These are phyloP conservation scores for Patella pellucida DNA, from an alignment of 2,888 invertebrate species.

Conservation along the genomic window DNA sequence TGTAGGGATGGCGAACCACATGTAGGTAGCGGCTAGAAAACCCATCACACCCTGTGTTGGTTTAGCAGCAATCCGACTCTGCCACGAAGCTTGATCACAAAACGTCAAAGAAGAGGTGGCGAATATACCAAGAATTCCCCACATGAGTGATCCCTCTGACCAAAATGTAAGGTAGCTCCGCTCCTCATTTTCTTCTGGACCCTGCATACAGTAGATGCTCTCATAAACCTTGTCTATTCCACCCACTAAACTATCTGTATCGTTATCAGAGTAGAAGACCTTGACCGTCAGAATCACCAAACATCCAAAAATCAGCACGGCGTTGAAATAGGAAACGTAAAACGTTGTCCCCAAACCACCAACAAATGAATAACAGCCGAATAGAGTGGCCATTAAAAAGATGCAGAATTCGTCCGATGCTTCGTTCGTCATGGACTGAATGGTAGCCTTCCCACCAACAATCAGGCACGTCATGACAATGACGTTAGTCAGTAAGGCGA, in stretches of 20 bases:
- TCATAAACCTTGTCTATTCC: conserved; percentile 48
- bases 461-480: conserved; percentile 56
- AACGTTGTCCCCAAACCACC: conserved; percentile 65
- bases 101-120: conserved; percentile 52
- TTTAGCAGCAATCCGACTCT: conserved; percentile 66
- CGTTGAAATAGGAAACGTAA: conserved; percentile 66
- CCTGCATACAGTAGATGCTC: conserved; percentile 42
- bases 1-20: conserved; percentile 67
- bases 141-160: conserved; percentile 52
- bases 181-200: conserved; percentile 49
- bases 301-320: conserved; percentile 51
- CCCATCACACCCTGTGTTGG: conserved; percentile 63
- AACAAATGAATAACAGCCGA: conserved; percentile 59
- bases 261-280: conserved; percentile 42
- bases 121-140: conserved; percentile 54
- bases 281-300: conserved; percentile 51
- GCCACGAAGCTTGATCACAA: conserved; percentile 66
- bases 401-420: conserved; percentile 59
- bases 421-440: conserved; percentile 51
- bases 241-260: conserved; percentile 30
- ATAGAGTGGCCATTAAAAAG: conserved; percentile 57
- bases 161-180: conserved; percentile 55
- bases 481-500: conserved; percentile 60
- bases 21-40: conserved; percentile 61
- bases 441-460: conserved; percentile 52